Percentiles rank a stretch among this genome's conserved stretches.
Evolutionary conservation across 2,888 invertebrate species (phyloP).

Genomic region (Eupithecia exiguata): DNA sequence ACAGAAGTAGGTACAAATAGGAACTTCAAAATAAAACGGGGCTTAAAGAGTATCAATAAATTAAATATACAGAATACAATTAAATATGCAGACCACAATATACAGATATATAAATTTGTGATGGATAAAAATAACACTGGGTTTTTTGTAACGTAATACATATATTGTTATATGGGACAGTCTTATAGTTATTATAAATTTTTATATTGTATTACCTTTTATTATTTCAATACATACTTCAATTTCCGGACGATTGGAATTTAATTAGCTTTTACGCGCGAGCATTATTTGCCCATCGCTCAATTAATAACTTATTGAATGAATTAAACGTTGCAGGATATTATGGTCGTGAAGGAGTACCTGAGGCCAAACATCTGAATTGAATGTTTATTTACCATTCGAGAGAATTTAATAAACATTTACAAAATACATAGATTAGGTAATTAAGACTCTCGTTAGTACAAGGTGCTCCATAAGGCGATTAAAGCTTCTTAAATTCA

Average conservation of each 20-base stretch:
- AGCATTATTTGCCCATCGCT: not conserved
- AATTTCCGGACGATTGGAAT: not conserved
- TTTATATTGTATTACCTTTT: not conserved
- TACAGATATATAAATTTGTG: not conserved
- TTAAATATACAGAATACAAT: not conserved
- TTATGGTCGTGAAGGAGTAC: not conserved
- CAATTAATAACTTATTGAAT: not conserved
- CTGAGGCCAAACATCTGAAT: not conserved
- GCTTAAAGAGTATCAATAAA: not conserved
- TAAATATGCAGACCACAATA: not conserved
- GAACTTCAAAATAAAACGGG: not conserved
- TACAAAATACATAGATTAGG: conserved; percentile 1
- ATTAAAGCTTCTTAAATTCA: conserved; percentile 45
- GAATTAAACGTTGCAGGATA: not conserved
- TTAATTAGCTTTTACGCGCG: not conserved
- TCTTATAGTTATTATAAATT: conserved; percentile 6
- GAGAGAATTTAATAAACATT: not conserved
- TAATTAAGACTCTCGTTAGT: not conserved
- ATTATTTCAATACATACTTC: not conserved
- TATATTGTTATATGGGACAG: conserved; percentile 4
- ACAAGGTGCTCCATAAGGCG: conserved; percentile 31
- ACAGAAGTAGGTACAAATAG: not conserved
- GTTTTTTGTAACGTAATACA: not conserved
- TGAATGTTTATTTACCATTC: not conserved
- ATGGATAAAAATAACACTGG: not conserved